phyloP scores from a whole-genome alignment of 2,113 vertebrate genomes.

The Steatornis caripensis region DNA sequence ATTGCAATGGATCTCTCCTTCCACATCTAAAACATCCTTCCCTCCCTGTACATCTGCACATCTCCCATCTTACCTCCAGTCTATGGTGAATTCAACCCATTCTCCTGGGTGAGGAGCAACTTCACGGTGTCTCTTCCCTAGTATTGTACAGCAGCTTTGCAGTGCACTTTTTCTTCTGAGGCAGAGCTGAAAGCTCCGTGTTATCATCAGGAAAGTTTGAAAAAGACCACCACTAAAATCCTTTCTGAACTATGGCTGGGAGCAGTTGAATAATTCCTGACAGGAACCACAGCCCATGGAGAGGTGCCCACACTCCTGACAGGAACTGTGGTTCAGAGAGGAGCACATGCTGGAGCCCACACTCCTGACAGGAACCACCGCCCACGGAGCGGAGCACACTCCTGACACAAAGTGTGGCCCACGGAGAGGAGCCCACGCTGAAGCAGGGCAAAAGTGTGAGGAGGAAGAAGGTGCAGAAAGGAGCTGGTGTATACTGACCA shows the following conservation, averaged over 20 bases:
- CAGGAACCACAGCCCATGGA: accelerated
- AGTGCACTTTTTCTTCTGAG: background rate
- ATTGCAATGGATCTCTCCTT: background rate
- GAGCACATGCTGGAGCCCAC: too few species aligned
- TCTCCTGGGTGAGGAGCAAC: background rate
- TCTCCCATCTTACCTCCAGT: background rate
- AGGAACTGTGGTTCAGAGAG: background rate
- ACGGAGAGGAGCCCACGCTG: background rate
- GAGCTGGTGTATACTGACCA: too few species aligned
- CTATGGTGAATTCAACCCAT: accelerated
- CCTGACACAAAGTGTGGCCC: too few species aligned
- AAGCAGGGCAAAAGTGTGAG: background rate
- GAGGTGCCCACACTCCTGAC: background rate
- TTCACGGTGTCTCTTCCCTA: background rate
- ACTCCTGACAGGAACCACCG: background rate
- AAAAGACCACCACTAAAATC: background rate
- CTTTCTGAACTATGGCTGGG: background rate
- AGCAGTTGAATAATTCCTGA: background rate
- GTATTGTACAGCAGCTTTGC: background rate
- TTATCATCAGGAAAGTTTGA: background rate
- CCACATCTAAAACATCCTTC: background rate
- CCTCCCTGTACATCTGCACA: background rate
- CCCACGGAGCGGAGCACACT: background rate
- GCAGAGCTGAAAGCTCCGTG: background rate
- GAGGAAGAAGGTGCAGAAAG: background rate